Conservation (phyloP, 2,888 invertebrate species). For the Prenolepis imparis region DNA sequence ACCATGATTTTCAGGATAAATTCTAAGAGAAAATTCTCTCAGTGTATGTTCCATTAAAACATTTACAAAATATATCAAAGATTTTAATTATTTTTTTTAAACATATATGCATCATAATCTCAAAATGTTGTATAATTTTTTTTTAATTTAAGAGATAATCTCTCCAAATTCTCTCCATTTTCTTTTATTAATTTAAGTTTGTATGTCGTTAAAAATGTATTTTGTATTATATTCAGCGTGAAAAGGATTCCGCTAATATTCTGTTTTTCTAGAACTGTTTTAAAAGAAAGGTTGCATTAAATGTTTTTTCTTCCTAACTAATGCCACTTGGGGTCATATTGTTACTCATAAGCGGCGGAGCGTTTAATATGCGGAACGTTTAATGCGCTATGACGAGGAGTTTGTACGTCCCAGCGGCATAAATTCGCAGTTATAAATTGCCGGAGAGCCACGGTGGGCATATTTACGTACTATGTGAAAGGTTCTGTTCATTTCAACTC, state of each 20-base stretch:
- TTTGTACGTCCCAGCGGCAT: conserved; percentile 36
- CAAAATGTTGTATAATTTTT: background rate
- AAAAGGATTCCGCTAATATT: background rate
- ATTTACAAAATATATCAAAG: background rate
- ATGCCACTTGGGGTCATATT: conserved; percentile 47
- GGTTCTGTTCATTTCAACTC: conserved; percentile 54
- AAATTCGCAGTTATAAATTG: conserved; percentile 58
- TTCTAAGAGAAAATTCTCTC: too few relatives aligned
- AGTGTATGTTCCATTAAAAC: background rate
- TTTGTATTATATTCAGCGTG: background rate
- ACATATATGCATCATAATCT: background rate
- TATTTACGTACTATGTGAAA: conserved; percentile 53
- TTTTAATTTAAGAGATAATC: background rate
- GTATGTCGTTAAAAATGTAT: background rate
- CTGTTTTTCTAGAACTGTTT: background rate
- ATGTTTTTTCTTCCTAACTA: conserved; percentile 26
- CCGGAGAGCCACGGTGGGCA: conserved; percentile 36
- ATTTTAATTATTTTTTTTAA: conserved; percentile 27
- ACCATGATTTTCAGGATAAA: too few relatives aligned
- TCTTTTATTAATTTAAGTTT: conserved; percentile 6
- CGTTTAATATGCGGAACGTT: conserved; percentile 53
- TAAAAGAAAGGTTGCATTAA: conserved; percentile 35
- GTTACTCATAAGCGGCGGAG: conserved; percentile 51
- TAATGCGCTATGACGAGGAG: conserved; percentile 54
- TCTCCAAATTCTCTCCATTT: background rate